Percentiles rank a stretch among this genome's conserved stretches.
Conservation (phyloP, 2,797 vertebrate genomes). For the Nothura maculosa region DNA sequence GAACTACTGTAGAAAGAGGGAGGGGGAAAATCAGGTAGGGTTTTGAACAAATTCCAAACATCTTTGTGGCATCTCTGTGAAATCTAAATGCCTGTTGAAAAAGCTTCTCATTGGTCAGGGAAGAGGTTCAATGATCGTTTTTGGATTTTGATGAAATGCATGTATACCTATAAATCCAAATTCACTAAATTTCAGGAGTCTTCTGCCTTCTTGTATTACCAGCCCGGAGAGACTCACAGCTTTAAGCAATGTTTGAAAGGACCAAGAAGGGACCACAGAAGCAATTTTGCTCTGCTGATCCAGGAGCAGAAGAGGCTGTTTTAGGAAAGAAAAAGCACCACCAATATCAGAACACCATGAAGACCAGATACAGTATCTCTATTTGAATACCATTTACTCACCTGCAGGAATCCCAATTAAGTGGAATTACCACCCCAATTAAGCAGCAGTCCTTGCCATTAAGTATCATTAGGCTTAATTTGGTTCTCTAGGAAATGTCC, state of each 20-base stretch:
- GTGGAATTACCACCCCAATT: constrained; percentile 80
- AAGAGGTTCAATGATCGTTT: neutral
- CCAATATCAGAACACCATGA: constrained; percentile 36
- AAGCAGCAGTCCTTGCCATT: constrained; percentile 79
- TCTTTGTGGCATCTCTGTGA: neutral
- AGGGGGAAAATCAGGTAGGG: constrained; percentile 9
- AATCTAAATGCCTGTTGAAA: neutral
- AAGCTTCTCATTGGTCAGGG: neutral
- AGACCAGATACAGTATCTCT: constrained; percentile 75
- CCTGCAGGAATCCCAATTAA: constrained; percentile 80
- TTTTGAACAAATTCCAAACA: constrained; percentile 51
- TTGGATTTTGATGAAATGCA: neutral
- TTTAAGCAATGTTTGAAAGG: constrained; percentile 32
- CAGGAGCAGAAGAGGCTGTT: constrained; percentile 8
- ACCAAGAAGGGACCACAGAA: constrained; percentile 21
- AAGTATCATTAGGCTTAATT: constrained; percentile 81
- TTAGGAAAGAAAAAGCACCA: constrained; percentile 60
- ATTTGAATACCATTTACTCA: constrained; percentile 77
- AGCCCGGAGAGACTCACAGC: neutral
- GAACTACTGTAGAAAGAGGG: neutral
- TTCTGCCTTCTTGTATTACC: neutral
- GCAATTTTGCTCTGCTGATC: constrained; percentile 32
- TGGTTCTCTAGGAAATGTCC: constrained; percentile 79
- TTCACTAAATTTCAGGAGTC: neutral
- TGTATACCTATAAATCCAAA: neutral